Percentiles rank a stretch among this genome's conserved stretches.
phyloP scores from a whole-genome alignment of 2,797 vertebrate genomes.

The Sebastes nivosus region DNA sequence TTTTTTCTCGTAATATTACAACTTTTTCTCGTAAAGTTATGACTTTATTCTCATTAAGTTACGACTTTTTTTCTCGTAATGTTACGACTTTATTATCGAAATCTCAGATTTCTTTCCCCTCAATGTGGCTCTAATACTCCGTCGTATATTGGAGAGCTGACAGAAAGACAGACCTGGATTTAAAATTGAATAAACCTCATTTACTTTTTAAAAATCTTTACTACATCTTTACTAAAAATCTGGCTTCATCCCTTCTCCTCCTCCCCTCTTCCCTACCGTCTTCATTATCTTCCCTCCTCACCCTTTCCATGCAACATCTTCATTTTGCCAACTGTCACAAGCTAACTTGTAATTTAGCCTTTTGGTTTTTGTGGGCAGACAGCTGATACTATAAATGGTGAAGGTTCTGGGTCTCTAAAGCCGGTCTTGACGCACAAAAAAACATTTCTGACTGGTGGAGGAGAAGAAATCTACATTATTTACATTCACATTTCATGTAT shows the following conservation, averaged over 20 bases:
- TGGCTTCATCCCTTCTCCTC: too few relatives aligned
- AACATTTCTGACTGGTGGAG: not conserved
- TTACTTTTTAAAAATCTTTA: not conserved
- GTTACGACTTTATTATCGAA: accelerated
- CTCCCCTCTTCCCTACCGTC: not conserved
- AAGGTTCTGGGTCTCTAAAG: not conserved
- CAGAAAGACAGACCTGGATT: not conserved
- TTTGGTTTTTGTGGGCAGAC: not conserved
- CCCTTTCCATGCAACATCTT: not conserved
- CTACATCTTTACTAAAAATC: not conserved
- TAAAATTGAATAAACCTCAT: not conserved
- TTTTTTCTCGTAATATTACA: too few relatives aligned
- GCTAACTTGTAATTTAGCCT: not conserved
- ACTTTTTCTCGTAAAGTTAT: too few relatives aligned
- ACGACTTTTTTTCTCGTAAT: too few relatives aligned
- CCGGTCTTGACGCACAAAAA: not conserved
- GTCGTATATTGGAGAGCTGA: too few relatives aligned
- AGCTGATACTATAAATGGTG: not conserved
- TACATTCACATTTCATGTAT: not conserved
- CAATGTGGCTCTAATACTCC: accelerated
- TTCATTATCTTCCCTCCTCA: not conserved
- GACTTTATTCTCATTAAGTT: too few relatives aligned
- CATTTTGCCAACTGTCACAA: not conserved
- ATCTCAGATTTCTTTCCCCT: too few relatives aligned
- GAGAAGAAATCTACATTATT: not conserved